Evolutionary conservation across 2,113 vertebrate species (phyloP).

Genomic region (Myotis lucifugus): DNA sequence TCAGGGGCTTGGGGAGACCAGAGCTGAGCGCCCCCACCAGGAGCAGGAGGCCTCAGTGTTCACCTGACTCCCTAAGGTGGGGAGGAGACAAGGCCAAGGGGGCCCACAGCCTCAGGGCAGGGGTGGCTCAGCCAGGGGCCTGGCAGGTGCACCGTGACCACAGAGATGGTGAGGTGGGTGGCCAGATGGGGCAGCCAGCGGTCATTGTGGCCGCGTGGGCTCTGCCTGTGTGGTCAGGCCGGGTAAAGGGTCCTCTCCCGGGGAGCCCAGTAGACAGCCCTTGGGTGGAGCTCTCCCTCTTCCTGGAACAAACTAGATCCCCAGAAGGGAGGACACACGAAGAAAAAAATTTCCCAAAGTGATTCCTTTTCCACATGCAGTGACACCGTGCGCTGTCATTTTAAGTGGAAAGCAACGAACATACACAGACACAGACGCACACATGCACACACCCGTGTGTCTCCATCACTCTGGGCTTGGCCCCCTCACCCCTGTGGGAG

Average conservation of each 20-base stretch:
- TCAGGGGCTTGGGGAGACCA: not conserved
- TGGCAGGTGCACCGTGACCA: not conserved
- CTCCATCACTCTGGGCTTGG: no score
- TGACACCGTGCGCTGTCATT: accelerated
- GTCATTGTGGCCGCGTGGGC: accelerated
- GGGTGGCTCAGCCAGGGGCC: not conserved
- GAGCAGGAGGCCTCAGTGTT: accelerated
- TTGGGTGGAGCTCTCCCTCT: accelerated
- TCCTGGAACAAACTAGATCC: not conserved
- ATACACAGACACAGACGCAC: no score
- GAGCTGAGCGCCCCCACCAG: not conserved
- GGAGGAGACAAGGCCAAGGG: no score
- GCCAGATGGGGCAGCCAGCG: not conserved
- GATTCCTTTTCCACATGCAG: accelerated
- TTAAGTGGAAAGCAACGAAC: not conserved
- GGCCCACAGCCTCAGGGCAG: not conserved
- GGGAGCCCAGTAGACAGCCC: accelerated
- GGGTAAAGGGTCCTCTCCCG: accelerated
- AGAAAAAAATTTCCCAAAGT: no score
- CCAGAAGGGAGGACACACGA: accelerated
- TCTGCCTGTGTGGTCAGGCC: not conserved
- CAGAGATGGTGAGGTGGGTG: accelerated
- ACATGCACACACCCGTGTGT: no score
- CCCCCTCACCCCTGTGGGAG: no score
- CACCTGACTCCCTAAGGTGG: accelerated